These are phyloP conservation scores for Lomographa bimaculata DNA, from an alignment of 2,888 invertebrate genomes.

Conservation along the genomic window DNA sequence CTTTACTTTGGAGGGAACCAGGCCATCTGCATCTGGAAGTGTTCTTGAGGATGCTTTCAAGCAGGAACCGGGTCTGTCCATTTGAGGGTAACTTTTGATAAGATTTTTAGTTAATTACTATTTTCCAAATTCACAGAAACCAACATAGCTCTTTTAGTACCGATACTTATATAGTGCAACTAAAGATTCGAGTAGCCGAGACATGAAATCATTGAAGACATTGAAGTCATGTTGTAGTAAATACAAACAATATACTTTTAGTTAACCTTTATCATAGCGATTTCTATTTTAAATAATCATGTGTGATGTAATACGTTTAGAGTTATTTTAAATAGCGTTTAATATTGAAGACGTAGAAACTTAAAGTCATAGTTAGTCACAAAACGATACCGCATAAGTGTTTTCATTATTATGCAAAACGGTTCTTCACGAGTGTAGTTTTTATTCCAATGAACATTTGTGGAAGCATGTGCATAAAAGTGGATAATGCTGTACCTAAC, in stretches of 20 bases:
- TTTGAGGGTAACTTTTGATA: conserved; percentile 16
- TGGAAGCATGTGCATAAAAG: conserved; percentile 41
- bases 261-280: neutral
- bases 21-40: conserved; percentile 95
- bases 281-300: conserved; percentile 14
- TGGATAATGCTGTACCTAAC: conserved; percentile 21
- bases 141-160: no score
- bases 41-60: conserved; percentile 78
- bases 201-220: no score
- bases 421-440: conserved; percentile 31
- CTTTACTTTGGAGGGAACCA: conserved; percentile 96
- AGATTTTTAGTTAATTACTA: no score
- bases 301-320: conserved; percentile 11
- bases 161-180: no score
- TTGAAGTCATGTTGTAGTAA: no score
- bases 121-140: no score
- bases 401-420: conserved; percentile 47
- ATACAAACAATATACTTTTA: neutral
- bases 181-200: no score
- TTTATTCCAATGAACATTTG: conserved; percentile 40
- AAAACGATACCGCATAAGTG: conserved; percentile 12
- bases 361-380: conserved; percentile 5
- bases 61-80: neutral
- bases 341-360: neutral
- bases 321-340: conserved; percentile 8